Evolutionary conservation across 2,888 invertebrate genomes (phyloP).

Genomic region (Spisula subtruncata): DNA sequence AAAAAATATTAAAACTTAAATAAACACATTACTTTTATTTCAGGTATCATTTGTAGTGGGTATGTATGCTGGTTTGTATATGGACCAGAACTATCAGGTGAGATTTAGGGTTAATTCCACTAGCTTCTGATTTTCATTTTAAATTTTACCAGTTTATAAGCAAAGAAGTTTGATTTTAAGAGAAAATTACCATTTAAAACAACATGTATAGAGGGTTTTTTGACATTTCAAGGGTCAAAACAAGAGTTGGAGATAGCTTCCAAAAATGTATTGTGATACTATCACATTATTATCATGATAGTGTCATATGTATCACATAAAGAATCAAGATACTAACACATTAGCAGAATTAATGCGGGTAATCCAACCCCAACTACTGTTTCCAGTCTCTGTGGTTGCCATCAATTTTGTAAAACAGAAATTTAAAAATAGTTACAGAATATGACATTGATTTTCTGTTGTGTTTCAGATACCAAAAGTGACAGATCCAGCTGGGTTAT

Average conservation of each 20-base stretch:
- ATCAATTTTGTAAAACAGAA: no score
- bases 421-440: background rate
- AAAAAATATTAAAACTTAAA: no score
- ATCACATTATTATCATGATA: background rate
- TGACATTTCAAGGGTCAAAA: background rate
- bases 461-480: slow-evolving; percentile 14
- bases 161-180: no score
- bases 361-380: no score
- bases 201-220: no score
- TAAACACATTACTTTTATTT: background rate
- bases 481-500: background rate
- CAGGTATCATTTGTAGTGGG: slow-evolving; percentile 10
- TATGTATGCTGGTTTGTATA: slow-evolving; percentile 5
- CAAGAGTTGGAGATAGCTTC: background rate
- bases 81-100: slow-evolving; percentile 9
- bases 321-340: no score
- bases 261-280: background rate
- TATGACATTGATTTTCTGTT: background rate
- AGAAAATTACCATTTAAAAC: no score
- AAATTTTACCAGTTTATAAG: no score
- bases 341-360: no score
- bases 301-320: no score
- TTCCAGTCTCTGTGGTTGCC: no score
- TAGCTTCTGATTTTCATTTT: background rate
- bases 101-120: background rate